These are phyloP conservation scores for Netelia inedita DNA, from an alignment of 2,888 invertebrate species.

Conservation along the genomic window DNA sequence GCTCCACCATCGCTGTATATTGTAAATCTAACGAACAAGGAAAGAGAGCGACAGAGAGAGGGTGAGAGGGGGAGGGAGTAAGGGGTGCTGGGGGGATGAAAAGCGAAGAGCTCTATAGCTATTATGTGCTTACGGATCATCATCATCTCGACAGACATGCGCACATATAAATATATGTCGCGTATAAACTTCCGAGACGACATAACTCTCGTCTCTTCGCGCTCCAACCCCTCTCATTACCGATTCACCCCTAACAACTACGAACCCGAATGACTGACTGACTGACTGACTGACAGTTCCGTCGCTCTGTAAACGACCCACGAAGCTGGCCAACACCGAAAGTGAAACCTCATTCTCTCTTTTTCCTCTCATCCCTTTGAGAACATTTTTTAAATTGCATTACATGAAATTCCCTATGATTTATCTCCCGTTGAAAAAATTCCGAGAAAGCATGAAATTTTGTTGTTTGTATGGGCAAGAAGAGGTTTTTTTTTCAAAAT, in stretches of 20 bases:
- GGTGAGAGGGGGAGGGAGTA: conserved; percentile 63
- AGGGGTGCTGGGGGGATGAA: conserved; percentile 72
- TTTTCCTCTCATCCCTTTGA: no score
- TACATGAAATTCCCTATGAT: no score
- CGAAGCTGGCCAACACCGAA: conserved; percentile 8
- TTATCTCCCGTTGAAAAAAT: no score
- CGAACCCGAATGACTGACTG: conserved; percentile 75
- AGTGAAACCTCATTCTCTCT: conserved; percentile 34
- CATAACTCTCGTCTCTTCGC: conserved; percentile 53
- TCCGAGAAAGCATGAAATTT: no score
- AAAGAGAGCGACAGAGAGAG: conserved; percentile 31
- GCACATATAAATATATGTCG: conserved; percentile 50
- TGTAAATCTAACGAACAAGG: neutral
- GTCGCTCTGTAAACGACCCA: conserved; percentile 64
- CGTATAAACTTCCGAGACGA: conserved; percentile 58
- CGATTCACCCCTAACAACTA: conserved; percentile 80
- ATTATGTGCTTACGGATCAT: conserved; percentile 45
- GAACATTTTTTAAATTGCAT: no score
- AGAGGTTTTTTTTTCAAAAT: neutral
- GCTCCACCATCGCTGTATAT: conserved; percentile 19
- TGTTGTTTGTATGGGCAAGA: neutral
- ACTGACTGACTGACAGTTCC: conserved; percentile 80
- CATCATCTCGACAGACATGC: conserved; percentile 54
- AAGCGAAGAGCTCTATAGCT: conserved; percentile 71
- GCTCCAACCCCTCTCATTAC: conserved; percentile 78